A percentile compares a stretch with the other conserved stretches of the same genome.
Evolutionary conservation across 2,113 vertebrate genomes (phyloP).

Genomic region (Gobiocypris rarus): DNA sequence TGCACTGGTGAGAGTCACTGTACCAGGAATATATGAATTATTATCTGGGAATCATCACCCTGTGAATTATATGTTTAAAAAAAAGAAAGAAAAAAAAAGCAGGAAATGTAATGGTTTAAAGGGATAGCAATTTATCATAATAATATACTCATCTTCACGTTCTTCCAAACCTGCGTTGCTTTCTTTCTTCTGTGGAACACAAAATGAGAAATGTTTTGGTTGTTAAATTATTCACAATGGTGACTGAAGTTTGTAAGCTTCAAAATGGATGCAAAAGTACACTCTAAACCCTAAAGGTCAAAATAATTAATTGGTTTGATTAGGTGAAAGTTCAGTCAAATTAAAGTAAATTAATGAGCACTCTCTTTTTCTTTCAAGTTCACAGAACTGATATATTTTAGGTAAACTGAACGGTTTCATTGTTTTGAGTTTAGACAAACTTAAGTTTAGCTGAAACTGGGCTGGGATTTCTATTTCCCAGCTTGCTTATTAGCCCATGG

Average conservation of each 20-base stretch:
- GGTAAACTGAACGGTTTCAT: no score
- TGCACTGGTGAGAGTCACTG: conserved; percentile 29
- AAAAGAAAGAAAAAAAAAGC: background rate
- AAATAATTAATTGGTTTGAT: no score
- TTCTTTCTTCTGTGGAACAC: background rate
- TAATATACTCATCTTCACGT: background rate
- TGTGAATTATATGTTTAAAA: background rate
- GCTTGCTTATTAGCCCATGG: no score
- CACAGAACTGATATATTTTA: no score
- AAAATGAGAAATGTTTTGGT: background rate
- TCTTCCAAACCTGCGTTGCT: background rate
- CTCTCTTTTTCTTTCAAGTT: no score
- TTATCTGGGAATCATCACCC: background rate
- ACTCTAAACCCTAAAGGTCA: no score
- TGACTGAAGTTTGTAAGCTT: background rate
- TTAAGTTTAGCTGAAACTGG: no score
- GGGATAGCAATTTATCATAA: background rate
- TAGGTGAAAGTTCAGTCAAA: no score
- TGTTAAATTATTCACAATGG: background rate
- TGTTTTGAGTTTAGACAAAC: no score
- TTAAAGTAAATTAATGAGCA: no score
- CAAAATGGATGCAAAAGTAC: background rate
- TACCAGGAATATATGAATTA: conserved; percentile 9
- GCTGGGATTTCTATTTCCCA: no score
- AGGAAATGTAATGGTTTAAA: background rate